Base-by-base conservation (phyloP, 2,888 invertebrate species). In the Hypselothyrea guttata region DNA sequence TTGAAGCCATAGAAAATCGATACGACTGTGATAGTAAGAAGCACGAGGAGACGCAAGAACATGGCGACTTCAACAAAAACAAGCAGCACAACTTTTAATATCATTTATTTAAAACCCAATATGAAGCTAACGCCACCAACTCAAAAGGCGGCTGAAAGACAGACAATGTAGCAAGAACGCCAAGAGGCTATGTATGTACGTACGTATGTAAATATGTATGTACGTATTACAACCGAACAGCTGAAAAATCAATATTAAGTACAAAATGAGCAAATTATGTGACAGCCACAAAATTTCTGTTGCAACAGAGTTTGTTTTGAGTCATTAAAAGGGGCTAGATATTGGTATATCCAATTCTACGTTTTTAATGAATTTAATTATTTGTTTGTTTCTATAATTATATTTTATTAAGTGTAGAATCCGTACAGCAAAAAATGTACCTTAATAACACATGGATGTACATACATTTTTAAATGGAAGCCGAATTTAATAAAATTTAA, bases 31-130 rank as follows among this genome's bases (percentile, higher is more conserved):
- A 73, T 59, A 62, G 57, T 64, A 69, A 75, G 55, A 42, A 75
- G 66, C 61, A 69, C 66, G 75, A 72, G 60, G 70, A 22, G 22
- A 22, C 3, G 22, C 22, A 22, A 62, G 76, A 71, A 71, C 58
- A 48, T 42, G 38, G 49, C 38, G 33, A 54, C 53, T 59, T 37
- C n/a, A 52, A 28, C 37, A 28, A 58, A 41, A 65, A 67, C 60
- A 56, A 60, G 56, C 57, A 58, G 57, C 64, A 40, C 60, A 81
- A 73, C 47, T 71, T 65, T 54, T 54, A 41, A 63, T 59, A 84
- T 84, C 61, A 78, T 75, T 84, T 82, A 82, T 84, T 82, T 82
- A 75, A 59, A 77, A 44, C 57, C 60, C 38, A 30, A 34, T 41
- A 34, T 40, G 34, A 7, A 11, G 34, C 9, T 7, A 18, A 8